A percentile compares a stretch with the other conserved stretches of the same genome.
Evolutionary conservation across 2,797 vertebrate species (phyloP).

Genomic region (Synanceia verrucosa): DNA sequence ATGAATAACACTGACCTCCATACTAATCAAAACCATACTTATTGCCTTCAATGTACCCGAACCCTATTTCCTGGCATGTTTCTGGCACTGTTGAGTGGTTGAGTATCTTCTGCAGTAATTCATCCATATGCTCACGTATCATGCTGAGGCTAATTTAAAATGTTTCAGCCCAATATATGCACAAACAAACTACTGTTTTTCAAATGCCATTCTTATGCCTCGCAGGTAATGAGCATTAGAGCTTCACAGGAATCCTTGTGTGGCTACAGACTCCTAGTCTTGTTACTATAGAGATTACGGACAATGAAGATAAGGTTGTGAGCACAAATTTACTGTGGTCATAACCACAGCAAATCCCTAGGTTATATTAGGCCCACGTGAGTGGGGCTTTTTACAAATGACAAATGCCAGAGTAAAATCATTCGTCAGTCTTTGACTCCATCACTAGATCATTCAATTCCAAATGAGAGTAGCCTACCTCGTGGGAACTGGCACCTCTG

Average conservation of each 20-base stretch:
- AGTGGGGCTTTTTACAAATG: not conserved
- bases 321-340: not conserved
- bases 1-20: not conserved
- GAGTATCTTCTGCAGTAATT: not conserved
- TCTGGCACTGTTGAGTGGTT: rapidly evolving
- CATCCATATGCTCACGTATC: not conserved
- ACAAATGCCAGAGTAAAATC: too few species aligned
- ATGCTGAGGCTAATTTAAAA: not conserved
- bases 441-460: not conserved
- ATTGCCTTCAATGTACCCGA: not conserved
- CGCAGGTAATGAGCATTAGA: not conserved
- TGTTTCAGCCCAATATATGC: not conserved
- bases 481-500: constrained; percentile 96
- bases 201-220: not conserved
- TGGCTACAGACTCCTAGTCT: not conserved
- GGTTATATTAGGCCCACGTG: not conserved
- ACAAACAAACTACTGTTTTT: not conserved
- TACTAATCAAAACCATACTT: not conserved
- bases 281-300: not conserved
- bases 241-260: not conserved
- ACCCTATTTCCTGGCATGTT: not conserved
- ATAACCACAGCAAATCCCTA: not conserved
- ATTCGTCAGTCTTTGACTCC: not conserved
- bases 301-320: not conserved
- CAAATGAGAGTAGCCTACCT: constrained; percentile 82